A percentile compares a stretch with the other conserved stretches of the same genome.
Evolutionary conservation across 37 sponge, comb jelly and placozoan genomes (phyloP).

Genomic region (Amphimedon queenslandica): DNA sequence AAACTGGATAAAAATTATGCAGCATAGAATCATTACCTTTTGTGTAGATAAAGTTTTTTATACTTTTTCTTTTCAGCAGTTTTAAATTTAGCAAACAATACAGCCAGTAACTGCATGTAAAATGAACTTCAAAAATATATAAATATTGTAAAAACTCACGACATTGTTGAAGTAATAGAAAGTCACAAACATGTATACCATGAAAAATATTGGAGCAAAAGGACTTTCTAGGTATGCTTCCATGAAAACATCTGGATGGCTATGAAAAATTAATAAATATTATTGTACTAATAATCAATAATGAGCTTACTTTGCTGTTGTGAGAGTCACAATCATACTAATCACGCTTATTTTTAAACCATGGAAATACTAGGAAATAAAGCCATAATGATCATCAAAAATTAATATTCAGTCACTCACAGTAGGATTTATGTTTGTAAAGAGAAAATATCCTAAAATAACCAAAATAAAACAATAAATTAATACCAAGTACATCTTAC

Average conservation of each 20-base stretch:
- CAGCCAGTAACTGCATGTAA: conserved; percentile 61
- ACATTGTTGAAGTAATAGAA: conserved; percentile 66
- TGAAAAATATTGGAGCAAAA: conserved; percentile 67
- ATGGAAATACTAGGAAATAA: conserved; percentile 56
- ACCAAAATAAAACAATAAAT: not conserved
- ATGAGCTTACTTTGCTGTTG: conserved; percentile 79
- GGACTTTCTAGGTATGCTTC: conserved; percentile 44
- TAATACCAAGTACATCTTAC: not conserved
- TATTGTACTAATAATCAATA: too few species aligned
- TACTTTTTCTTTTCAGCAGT: conserved; percentile 63
- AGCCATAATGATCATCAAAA: not conserved
- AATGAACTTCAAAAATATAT: too few species aligned
- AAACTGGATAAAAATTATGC: not conserved
- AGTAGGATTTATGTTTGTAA: conserved; percentile 22
- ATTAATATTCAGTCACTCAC: conserved; percentile 32
- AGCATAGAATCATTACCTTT: conserved; percentile 22
- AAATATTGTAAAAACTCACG: conserved; percentile 51
- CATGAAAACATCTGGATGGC: conserved; percentile 86
- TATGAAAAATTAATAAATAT: too few species aligned
- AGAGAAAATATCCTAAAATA: conserved; percentile 38
- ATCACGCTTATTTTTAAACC: conserved; percentile 40
- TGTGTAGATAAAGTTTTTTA: conserved; percentile 53
- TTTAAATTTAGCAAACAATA: conserved; percentile 70
- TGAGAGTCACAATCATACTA: conserved; percentile 69
- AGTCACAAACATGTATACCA: conserved; percentile 56